Base-by-base conservation (phyloP, 2,888 invertebrate genomes). In the Sturmia bella region DNA sequence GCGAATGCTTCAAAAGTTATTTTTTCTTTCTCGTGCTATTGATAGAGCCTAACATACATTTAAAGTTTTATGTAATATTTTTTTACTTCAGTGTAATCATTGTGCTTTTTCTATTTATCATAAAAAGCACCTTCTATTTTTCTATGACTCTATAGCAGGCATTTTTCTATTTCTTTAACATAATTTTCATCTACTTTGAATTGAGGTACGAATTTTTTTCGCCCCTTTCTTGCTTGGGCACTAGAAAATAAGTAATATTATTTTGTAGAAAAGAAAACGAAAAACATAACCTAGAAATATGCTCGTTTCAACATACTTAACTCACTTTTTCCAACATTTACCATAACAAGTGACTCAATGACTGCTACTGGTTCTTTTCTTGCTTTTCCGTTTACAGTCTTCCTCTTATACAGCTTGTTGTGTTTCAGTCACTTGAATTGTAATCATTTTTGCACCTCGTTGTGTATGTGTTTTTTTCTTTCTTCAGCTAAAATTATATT, bases 391-490 rank as follows among this genome's bases (percentile, higher is more conserved):
- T 50, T 19, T 3, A 45, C 48, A 48, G 32, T 15, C 37, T 64
- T 13, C 32, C 43, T 12, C 27, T 3, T 27, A n/a, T n/a, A 17
- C 37, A 24, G 1, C 5, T 37, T 15, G 21, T 61, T 39, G 37
- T 61, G 24, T 43, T 27, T 21, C 75, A 68, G 41, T 63, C 77
- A 78, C 70, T 82, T 82, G 69, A 78, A 69, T 74, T 78, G 73
- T 74, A 70, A 78, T 82, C 56, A 82, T 77, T 82, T 82, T 78
- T 69, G 63, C 81, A 82, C 81, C 74, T 82, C 74, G 21, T 1
- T 52, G 32, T 15, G 3, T 56, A 12, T 24, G 15, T 9, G 39
- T 52, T 39, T n/a, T 39, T 37, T 43, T 61, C 15, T 41, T 21
- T 27, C 15, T 27, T 68, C 61, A 68, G 52, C 37, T 72, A 73